A percentile compares a stretch with the other conserved stretches of the same genome.
Conservation (phyloP, 1,140 invertebrate genomes). For the Pogonus chalceus region DNA sequence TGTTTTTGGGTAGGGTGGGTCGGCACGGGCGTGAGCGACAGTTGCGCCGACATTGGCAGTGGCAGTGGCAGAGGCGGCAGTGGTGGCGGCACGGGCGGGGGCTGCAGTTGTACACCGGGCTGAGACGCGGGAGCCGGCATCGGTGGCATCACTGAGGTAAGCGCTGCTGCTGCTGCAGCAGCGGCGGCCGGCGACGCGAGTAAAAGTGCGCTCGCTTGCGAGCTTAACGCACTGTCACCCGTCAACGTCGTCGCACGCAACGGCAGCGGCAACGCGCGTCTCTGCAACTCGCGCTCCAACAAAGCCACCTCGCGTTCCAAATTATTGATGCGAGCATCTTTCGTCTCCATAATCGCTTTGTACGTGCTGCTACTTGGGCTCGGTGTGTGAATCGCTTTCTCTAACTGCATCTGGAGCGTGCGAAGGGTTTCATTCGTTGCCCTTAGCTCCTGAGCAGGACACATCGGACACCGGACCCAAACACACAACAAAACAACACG, state of each 20-base stretch:
- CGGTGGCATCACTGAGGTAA: slow-evolving; percentile 39
- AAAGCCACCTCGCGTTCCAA: slow-evolving; percentile 72
- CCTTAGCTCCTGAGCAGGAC: slow-evolving; percentile 62
- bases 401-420: slow-evolving; percentile 65
- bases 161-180: slow-evolving; percentile 25
- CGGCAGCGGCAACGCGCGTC: slow-evolving; percentile 37
- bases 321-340: slow-evolving; percentile 74
- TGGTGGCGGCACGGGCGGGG: slow-evolving; percentile 28
- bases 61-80: slow-evolving; percentile 39
- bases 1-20: slow-evolving; percentile 49
- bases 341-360: slow-evolving; percentile 68
- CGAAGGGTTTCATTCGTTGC: slow-evolving; percentile 69
- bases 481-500: not conserved
- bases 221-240: slow-evolving; percentile 24
- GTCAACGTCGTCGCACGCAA: slow-evolving; percentile 35
- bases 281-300: slow-evolving; percentile 58
- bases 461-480: not conserved
- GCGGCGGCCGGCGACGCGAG: slow-evolving; percentile 19
- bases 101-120: slow-evolving; percentile 23
- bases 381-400: slow-evolving; percentile 56
- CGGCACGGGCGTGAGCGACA: slow-evolving; percentile 26
- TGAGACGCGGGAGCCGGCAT: slow-evolving; percentile 37
- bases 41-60: slow-evolving; percentile 38
- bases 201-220: slow-evolving; percentile 8
- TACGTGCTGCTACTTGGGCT: slow-evolving; percentile 58